A percentile compares a stretch with the other conserved stretches of the same genome.
phyloP scores from a whole-genome alignment of 2,797 vertebrate species.

The Eulemur albifrons region DNA sequence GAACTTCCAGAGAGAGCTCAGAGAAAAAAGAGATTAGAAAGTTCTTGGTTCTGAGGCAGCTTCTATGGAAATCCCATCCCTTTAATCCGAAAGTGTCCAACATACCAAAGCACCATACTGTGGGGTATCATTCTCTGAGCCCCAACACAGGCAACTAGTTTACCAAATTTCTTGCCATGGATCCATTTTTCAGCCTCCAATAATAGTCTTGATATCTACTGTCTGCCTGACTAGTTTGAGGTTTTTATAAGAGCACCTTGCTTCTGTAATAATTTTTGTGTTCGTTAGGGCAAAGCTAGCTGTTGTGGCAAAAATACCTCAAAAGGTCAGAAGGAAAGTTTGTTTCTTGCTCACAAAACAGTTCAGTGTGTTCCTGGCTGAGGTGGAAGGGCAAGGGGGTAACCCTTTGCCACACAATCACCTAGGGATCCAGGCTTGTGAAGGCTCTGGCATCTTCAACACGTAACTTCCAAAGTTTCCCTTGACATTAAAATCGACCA shows the following conservation, averaged over 20 bases:
- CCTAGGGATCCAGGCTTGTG: not conserved
- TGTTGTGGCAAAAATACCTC: not conserved
- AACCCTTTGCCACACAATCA: not conserved
- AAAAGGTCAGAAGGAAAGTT: not conserved
- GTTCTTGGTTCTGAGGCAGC: not conserved
- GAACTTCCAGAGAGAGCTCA: not conserved
- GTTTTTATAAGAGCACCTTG: not conserved
- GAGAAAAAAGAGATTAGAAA: not conserved
- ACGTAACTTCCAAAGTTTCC: not conserved
- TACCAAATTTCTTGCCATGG: not conserved
- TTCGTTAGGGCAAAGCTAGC: not conserved
- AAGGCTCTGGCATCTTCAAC: not conserved
- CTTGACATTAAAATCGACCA: not conserved
- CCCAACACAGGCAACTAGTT: not conserved
- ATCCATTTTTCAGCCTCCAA: not conserved
- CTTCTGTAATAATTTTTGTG: not conserved
- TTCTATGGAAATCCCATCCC: too few species aligned
- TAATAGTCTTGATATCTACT: not conserved
- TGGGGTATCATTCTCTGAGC: too few species aligned
- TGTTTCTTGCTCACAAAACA: not conserved
- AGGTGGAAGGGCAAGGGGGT: not conserved
- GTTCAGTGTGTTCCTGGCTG: not conserved
- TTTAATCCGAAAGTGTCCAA: too few species aligned
- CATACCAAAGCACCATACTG: too few species aligned
- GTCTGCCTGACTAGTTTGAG: not conserved